Base-by-base conservation (phyloP, 64 coral and sea anemone genomes). In the Platygyra sinensis region DNA sequence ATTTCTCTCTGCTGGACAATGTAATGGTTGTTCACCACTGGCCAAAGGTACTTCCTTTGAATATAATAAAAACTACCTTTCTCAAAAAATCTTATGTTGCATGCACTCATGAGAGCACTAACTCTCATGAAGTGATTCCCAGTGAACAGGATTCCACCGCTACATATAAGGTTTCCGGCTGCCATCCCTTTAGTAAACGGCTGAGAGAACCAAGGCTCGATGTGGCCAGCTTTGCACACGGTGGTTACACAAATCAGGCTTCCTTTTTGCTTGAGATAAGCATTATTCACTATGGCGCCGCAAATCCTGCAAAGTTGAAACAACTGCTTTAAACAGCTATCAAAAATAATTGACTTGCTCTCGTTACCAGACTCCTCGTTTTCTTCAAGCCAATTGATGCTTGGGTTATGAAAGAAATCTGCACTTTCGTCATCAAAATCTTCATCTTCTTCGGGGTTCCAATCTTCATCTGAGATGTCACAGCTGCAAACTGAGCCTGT, bases 151-250 rank as follows among this genome's bases (percentile, higher is more conserved):
- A 78, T 78, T 52, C 76, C 76, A 25, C 76, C 49, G 24, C 76
- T 78, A 14, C 76, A 78, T 17, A 75, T 75, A 10, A 78, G 76
- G 46, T 78, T 78, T 52, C 76, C 76, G 8, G 76, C 76, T 78
- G 50, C 76, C 76, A 78, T 54, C 76, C 76, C 46, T 52, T 78
- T 51, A 27, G 46, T 54, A 52, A 78, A 78, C 1, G 75, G 50
- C 15, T 78, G 75, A 51, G 39, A 78, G 17, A 78, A 78, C 46
- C 49, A 78, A 57, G 42, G 42, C 42, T 78, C 75, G 10, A 12
- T 78, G 75, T 78, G 75, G 75, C 75, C 75, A 52, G 75, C 75
- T 54, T 51, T 78, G 20, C 75, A 78, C 75, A 50, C 74, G 20
- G 74, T 77, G 74, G 74, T 77, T 50, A 51, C 74, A 78, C 20